Evolutionary conservation across 2,113 vertebrate genomes (phyloP).

Genomic region (Dunckerocampus dactyliophorus): DNA sequence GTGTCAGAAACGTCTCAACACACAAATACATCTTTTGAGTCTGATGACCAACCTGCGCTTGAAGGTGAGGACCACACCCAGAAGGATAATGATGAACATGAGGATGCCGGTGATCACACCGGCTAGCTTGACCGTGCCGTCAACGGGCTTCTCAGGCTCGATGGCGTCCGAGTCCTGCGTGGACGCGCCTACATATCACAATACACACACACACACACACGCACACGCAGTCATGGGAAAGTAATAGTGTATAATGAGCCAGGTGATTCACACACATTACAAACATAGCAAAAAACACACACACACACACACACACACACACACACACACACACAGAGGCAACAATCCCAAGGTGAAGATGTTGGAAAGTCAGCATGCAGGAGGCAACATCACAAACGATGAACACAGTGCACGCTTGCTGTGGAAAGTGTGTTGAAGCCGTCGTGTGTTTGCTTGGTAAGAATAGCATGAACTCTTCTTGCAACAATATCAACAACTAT

Average conservation of each 20-base stretch:
- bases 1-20: too few species aligned
- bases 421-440: too few species aligned
- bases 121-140: conserved; percentile 93
- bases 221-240: conserved; percentile 29
- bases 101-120: conserved; percentile 93
- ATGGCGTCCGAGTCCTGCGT: conserved; percentile 93
- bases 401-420: too few species aligned
- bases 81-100: conserved; percentile 95
- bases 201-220: conserved; percentile 16
- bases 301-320: neutral
- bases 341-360: conserved; percentile 37
- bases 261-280: neutral
- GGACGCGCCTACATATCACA: conserved; percentile 79
- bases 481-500: too few species aligned
- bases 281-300: neutral
- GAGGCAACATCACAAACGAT: neutral
- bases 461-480: too few species aligned
- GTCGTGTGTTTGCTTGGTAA: too few species aligned
- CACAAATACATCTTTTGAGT: neutral
- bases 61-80: conserved; percentile 92
- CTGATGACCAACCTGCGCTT: conserved; percentile 83
- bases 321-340: neutral
- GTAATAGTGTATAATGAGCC: neutral
- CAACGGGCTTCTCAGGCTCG: conserved; percentile 94
- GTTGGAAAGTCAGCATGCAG: conserved; percentile 3